Conservation (phyloP, 2,113 vertebrate genomes). For the Lepisosteus oculatus region DNA sequence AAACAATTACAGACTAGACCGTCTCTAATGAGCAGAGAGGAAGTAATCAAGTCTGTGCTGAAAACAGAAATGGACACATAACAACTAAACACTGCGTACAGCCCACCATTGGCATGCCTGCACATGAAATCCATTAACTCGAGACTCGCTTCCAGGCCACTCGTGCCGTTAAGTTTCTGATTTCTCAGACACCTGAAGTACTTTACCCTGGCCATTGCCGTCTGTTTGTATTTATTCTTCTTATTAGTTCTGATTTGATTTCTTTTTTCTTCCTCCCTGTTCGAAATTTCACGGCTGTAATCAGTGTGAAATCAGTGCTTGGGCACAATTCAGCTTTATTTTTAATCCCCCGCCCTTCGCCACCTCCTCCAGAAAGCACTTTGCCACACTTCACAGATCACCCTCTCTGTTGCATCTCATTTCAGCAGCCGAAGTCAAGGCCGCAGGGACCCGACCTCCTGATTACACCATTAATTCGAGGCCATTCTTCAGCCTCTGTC, state of each 20-base stretch:
- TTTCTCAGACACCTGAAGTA: constrained; percentile 4
- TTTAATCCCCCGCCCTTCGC: neutral
- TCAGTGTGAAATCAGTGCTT: neutral
- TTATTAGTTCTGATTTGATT: neutral
- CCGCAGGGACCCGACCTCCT: neutral
- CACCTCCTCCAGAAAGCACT: neutral
- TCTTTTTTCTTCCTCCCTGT: neutral
- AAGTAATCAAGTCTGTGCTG: constrained; percentile 28
- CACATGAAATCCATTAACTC: constrained; percentile 36
- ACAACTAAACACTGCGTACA: constrained; percentile 12
- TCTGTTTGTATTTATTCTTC: constrained; percentile 22
- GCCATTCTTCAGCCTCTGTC: no score
- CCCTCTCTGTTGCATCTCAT: neutral
- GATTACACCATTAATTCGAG: neutral
- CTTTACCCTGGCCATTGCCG: neutral
- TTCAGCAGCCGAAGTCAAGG: neutral
- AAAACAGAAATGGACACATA: neutral
- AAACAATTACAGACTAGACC: constrained; percentile 35
- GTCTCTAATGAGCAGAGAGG: constrained; percentile 41
- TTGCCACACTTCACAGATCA: neutral
- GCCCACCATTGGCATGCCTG: constrained; percentile 13
- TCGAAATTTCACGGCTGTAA: neutral
- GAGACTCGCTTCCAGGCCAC: constrained; percentile 19
- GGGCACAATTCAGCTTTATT: neutral
- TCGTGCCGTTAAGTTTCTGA: constrained; percentile 25